Percentiles rank a stretch among this genome's conserved stretches.
phyloP scores from a whole-genome alignment of 35 echinoderm and acorn worm genomes.

The Eucidaris tribuloides region DNA sequence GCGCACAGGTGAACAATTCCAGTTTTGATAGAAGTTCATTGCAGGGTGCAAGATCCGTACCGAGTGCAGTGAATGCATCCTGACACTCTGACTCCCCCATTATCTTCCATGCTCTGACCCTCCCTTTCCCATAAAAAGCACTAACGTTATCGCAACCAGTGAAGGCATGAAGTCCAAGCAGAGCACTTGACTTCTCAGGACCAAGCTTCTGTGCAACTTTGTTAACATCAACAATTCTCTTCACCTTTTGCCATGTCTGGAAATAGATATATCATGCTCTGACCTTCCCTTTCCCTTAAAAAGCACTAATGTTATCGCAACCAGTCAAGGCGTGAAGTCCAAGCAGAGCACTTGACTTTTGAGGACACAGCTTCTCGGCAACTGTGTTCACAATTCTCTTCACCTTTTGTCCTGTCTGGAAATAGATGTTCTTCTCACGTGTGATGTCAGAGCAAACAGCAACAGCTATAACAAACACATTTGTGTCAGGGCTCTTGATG shows the following conservation, averaged over 20 bases:
- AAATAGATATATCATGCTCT: background rate
- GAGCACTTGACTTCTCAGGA: background rate
- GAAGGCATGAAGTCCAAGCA: constrained; percentile 25
- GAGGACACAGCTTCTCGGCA: too few relatives aligned
- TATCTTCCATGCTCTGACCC: background rate
- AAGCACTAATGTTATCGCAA: constrained; percentile 32
- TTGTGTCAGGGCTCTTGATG: constrained; percentile 5
- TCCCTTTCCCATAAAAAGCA: constrained; percentile 38
- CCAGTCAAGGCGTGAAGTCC: constrained; percentile 24
- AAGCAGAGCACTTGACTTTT: background rate
- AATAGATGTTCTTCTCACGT: background rate
- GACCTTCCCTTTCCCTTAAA: constrained; percentile 36
- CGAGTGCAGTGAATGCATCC: constrained; percentile 23
- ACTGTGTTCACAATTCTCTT: constrained; percentile 12
- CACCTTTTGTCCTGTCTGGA: constrained; percentile 72
- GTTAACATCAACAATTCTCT: constrained; percentile 23
- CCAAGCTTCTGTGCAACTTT: background rate
- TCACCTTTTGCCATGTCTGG: constrained; percentile 49
- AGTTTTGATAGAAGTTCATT: background rate
- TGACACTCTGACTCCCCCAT: background rate
- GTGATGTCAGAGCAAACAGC: background rate
- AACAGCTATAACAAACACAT: background rate
- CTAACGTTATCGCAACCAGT: constrained; percentile 38
- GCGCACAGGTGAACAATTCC: constrained; percentile 12
- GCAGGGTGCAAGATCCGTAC: background rate